A percentile compares a stretch with the other conserved stretches of the same genome.
phyloP scores from a whole-genome alignment of 1,140 invertebrate genomes.

The Brachionus manjavacas region DNA sequence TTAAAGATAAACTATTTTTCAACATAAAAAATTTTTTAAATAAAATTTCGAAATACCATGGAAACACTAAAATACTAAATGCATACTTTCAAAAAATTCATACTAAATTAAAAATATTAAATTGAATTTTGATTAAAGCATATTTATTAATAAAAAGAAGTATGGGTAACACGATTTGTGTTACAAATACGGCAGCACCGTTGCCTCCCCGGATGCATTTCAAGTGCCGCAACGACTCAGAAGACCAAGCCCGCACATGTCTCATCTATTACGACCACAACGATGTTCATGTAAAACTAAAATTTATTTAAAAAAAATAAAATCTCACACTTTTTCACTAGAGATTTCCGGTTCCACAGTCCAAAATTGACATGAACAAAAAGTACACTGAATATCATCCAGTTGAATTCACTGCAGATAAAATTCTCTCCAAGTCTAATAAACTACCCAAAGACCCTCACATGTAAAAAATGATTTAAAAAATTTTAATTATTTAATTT shows the following conservation, averaged over 20 bases:
- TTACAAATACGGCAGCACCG: background rate
- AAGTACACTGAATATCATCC: background rate
- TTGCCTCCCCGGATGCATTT: background rate
- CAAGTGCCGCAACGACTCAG: background rate
- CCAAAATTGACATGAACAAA: background rate
- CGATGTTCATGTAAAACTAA: background rate
- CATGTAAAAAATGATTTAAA: background rate
- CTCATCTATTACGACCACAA: background rate
- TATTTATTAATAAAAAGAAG: background rate
- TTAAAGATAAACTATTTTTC: background rate
- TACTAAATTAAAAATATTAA: background rate
- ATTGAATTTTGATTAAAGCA: background rate
- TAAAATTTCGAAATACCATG: background rate
- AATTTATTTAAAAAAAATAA: background rate
- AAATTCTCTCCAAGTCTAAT: constrained; percentile 11
- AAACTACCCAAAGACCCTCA: background rate
- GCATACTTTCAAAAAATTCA: background rate
- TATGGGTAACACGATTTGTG: constrained; percentile 8
- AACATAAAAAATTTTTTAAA: background rate
- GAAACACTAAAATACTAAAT: background rate
- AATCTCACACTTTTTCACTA: background rate
- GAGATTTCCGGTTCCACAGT: background rate
- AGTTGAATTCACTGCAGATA: constrained; percentile 24
- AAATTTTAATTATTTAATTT: background rate
- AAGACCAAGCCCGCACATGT: background rate